phyloP scores from a whole-genome alignment of 2,113 vertebrate genomes.

The Platichthys stellatus region DNA sequence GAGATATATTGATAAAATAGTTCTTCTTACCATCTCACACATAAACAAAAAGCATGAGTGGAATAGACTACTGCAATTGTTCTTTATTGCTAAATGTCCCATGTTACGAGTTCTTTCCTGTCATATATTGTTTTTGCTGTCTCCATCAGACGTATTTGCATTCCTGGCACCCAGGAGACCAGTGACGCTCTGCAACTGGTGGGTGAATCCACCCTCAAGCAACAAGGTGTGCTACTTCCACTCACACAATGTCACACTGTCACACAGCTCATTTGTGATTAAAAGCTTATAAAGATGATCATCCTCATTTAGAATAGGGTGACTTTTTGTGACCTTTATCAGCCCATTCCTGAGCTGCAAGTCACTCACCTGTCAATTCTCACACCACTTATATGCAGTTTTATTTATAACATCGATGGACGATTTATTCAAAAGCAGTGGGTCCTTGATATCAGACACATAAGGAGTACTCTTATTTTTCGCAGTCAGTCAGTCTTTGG shows the following conservation, averaged over 20 bases:
- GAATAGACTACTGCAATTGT: no score
- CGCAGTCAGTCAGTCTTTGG: no score
- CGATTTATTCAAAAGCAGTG: no score
- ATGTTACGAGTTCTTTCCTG: neutral
- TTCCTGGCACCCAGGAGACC: conserved; percentile 81
- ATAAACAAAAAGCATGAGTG: neutral
- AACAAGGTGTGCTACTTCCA: conserved; percentile 71
- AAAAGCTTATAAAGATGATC: no score
- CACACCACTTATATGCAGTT: no score
- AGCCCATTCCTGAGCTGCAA: no score
- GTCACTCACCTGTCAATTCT: no score
- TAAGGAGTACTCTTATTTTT: no score
- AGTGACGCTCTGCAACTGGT: conserved; percentile 68
- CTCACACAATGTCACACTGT: neutral
- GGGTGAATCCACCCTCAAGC: conserved; percentile 52
- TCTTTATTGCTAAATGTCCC: no score
- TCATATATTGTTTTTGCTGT: conserved; percentile 3
- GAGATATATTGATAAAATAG: neutral
- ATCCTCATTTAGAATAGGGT: neutral
- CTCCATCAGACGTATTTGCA: conserved; percentile 78
- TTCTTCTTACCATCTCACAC: neutral
- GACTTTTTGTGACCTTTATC: no score
- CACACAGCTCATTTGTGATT: neutral
- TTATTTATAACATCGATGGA: no score
- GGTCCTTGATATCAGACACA: no score